Evolutionary conservation across 2,888 invertebrate genomes (phyloP).

Genomic region (Platypus cylindrus): DNA sequence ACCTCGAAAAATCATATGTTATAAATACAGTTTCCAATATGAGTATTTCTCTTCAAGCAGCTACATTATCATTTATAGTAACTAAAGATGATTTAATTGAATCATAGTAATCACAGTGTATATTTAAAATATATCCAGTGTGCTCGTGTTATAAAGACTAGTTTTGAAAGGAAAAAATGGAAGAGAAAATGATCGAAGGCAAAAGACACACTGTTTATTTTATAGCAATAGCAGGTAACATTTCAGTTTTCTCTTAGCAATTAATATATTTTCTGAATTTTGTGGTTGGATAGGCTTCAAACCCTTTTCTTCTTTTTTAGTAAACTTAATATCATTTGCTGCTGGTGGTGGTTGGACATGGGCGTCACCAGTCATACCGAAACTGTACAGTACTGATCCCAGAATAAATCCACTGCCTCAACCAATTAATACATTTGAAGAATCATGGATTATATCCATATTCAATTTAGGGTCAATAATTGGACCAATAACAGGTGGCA

Average conservation of each 20-base stretch:
- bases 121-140: neutral
- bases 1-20: too few relatives aligned
- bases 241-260: too few relatives aligned
- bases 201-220: too few relatives aligned
- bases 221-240: too few relatives aligned
- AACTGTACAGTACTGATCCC: conserved; percentile 14
- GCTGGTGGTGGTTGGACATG: conserved; percentile 20
- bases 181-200: too few relatives aligned
- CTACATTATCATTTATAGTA: too few relatives aligned
- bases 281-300: neutral
- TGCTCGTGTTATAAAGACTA: too few relatives aligned
- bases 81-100: too few relatives aligned
- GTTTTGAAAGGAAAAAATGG: too few relatives aligned
- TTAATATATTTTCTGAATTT: too few relatives aligned
- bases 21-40: too few relatives aligned
- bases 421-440: conserved; percentile 18
- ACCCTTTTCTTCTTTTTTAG: conserved; percentile 7
- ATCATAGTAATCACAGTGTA: neutral
- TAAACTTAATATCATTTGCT: conserved; percentile 19
- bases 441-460: conserved; percentile 21
- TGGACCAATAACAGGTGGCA: conserved; percentile 19
- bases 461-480: conserved; percentile 20
- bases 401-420: conserved; percentile 19
- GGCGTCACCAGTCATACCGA: conserved; percentile 22
- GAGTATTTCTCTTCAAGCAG: too few relatives aligned